Conservation (phyloP, 2,888 invertebrate species). For the Parascotia fuliginaria region DNA sequence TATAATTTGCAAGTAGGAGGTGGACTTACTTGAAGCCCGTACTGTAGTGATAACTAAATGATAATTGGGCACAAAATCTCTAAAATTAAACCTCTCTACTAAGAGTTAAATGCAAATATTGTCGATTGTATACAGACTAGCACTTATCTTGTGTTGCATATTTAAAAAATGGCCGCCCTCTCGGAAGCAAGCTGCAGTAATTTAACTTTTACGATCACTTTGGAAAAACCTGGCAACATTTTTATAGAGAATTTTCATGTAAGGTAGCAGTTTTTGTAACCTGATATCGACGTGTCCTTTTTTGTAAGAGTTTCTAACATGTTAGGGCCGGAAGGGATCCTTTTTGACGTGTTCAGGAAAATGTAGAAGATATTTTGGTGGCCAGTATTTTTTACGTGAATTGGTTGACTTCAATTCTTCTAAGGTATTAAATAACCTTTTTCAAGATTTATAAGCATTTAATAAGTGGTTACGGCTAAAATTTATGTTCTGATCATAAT, state of each 20-base stretch:
- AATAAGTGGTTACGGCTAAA: no score
- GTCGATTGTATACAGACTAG: background rate
- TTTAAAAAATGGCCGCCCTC: constrained; percentile 4
- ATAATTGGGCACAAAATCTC: no score
- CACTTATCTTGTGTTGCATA: constrained; percentile 7
- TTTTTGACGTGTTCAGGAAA: background rate
- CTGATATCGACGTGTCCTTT: constrained; percentile 14
- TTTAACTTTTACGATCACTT: constrained; percentile 33
- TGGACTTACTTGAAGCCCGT: no score
- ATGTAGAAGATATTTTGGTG: background rate
- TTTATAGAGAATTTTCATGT: constrained; percentile 23
- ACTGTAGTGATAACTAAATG: no score
- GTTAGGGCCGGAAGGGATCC: constrained; percentile 5
- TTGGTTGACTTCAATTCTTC: no score
- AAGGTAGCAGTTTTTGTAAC: constrained; percentile 15
- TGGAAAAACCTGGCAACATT: constrained; percentile 23
- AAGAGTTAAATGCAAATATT: background rate
- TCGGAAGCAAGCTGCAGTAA: constrained; percentile 34
- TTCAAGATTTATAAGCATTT: no score
- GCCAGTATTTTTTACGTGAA: no score
- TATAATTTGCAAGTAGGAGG: no score
- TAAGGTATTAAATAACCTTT: no score
- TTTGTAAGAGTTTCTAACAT: constrained; percentile 12
- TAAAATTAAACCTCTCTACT: background rate
- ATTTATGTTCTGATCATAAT: no score